These are phyloP conservation scores for Eolophus roseicapilla DNA, from an alignment of 2,113 vertebrate genomes.

Conservation along the genomic window DNA sequence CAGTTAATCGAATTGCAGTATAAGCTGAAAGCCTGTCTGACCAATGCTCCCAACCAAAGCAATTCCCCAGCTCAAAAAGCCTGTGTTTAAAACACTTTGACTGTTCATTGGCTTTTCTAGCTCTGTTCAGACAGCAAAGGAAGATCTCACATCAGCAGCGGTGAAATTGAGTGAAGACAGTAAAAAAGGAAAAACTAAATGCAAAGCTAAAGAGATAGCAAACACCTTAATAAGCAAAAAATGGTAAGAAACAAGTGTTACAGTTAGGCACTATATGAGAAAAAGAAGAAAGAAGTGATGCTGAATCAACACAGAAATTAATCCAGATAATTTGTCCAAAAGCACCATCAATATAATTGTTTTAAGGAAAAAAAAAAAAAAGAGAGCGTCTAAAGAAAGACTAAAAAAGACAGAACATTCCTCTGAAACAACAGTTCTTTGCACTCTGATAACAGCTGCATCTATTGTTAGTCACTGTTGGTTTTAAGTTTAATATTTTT, in stretches of 20 bases:
- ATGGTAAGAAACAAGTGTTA: neutral
- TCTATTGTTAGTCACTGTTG: neutral
- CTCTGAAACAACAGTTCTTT: neutral
- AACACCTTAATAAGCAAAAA: neutral
- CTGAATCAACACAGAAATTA: neutral
- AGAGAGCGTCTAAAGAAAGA: neutral
- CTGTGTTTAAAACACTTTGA: neutral
- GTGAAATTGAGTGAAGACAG: neutral
- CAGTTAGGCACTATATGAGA: neutral
- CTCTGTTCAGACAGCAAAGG: neutral
- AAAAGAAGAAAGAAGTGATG: neutral
- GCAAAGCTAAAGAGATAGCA: neutral
- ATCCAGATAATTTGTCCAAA: neutral
- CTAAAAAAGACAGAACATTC: neutral
- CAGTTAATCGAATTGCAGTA: neutral
- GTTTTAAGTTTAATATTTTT: neutral
- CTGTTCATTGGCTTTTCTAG: neutral
- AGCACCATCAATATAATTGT: neutral
- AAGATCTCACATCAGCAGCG: neutral
- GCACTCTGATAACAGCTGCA: neutral
- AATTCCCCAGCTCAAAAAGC: neutral
- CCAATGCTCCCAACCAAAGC: neutral
- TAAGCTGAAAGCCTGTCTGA: neutral
- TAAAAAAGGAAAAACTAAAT: neutral
- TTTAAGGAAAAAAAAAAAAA: neutral